Conservation (phyloP, 2,888 invertebrate species). For the Cephus spinipes region DNA sequence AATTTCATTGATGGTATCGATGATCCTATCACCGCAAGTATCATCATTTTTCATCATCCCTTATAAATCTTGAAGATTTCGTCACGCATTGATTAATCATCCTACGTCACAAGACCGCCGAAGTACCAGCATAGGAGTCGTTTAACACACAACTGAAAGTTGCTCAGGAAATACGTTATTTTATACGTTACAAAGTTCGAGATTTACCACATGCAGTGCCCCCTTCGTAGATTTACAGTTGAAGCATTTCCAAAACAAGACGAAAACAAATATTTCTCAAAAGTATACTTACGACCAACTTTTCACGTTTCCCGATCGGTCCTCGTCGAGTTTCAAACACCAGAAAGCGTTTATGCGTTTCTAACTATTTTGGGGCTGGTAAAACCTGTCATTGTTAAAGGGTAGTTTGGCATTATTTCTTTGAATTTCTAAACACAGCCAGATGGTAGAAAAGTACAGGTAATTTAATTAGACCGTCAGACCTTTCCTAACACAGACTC, state of each 20-base stretch:
- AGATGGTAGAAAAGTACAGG: neutral
- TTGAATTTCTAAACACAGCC: neutral
- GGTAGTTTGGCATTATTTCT: neutral
- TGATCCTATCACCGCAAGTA: neutral
- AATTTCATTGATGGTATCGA: neutral
- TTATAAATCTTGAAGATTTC: neutral
- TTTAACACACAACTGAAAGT: too few relatives aligned
- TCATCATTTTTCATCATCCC: neutral
- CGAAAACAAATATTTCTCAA: neutral
- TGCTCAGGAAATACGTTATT: too few relatives aligned
- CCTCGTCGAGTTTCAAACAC: neutral
- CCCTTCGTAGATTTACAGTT: neutral
- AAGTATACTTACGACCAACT: neutral
- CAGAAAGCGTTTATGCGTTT: neutral
- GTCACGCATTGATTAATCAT: neutral
- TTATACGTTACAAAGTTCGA: too few relatives aligned
- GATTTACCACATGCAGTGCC: neutral
- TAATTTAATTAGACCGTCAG: neutral
- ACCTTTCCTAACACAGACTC: neutral
- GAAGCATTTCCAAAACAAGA: neutral
- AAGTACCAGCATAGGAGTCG: neutral
- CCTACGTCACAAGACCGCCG: neutral
- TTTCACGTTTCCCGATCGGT: neutral
- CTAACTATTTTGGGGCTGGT: neutral
- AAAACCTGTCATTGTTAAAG: neutral